Percentiles rank a stretch among this genome's conserved stretches.
phyloP scores from a whole-genome alignment of 1,140 invertebrate species.

The Teleogryllus occipitalis region DNA sequence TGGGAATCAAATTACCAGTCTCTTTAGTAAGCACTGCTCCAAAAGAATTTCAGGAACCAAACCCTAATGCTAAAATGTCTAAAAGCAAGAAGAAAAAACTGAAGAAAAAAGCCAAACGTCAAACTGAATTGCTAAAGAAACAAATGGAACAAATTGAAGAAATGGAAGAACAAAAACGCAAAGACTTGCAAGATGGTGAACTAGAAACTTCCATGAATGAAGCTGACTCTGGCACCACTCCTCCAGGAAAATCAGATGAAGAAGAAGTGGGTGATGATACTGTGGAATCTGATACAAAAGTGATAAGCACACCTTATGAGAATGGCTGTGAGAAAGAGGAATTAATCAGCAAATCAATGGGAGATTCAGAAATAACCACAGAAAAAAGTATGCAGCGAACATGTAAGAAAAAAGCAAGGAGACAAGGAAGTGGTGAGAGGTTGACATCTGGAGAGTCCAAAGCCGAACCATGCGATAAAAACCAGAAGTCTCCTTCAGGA shows the following conservation, averaged over 20 bases:
- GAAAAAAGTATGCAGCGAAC: conserved; percentile 23
- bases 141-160: conserved; percentile 83
- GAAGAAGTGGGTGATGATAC: conserved; percentile 34
- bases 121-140: conserved; percentile 83
- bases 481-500: background rate
- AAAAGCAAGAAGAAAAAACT: conserved; percentile 98
- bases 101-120: conserved; percentile 92
- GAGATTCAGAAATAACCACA: conserved; percentile 12
- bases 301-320: conserved; percentile 11
- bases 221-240: conserved; percentile 23
- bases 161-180: conserved; percentile 56
- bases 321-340: conserved; percentile 19
- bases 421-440: conserved; percentile 25
- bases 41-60: conserved; percentile 73
- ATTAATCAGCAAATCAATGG: conserved; percentile 11
- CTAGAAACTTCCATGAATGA: conserved; percentile 18
- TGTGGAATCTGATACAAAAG: conserved; percentile 7
- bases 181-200: conserved; percentile 11
- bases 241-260: background rate
- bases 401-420: conserved; percentile 32
- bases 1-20: conserved; percentile 81
- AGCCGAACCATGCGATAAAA: conserved; percentile 13
- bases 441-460: background rate
- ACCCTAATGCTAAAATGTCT: conserved; percentile 78
- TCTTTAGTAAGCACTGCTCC: conserved; percentile 87